A percentile compares a stretch with the other conserved stretches of the same genome.
Evolutionary conservation across 2,888 invertebrate species (phyloP).

Genomic region (Chrysomela aeneicollis): DNA sequence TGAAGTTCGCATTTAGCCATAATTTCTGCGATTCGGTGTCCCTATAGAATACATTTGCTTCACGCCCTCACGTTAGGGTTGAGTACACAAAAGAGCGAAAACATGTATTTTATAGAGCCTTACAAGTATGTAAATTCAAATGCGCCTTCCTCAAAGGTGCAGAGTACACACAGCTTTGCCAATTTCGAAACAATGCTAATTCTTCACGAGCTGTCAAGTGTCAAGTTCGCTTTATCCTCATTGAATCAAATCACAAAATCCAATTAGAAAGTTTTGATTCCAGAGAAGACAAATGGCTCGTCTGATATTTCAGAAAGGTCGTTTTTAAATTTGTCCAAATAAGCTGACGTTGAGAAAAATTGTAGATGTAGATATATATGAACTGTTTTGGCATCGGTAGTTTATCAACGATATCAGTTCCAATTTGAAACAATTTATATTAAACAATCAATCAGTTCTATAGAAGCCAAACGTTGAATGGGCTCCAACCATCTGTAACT

Average conservation of each 20-base stretch:
- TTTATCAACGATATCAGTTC: neutral
- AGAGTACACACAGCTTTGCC: neutral
- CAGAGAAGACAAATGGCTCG: slow-evolving; percentile 3
- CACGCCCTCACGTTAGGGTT: neutral
- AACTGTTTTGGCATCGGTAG: neutral
- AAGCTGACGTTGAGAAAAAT: neutral
- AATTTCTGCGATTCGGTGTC: neutral
- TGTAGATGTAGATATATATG: no score
- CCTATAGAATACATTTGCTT: neutral
- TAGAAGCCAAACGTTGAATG: neutral
- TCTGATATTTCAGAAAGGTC: slow-evolving; percentile 8
- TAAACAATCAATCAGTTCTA: neutral
- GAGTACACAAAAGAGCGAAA: neutral
- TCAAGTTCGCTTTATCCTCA: neutral
- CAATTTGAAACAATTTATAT: neutral
- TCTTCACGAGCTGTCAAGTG: slow-evolving; percentile 13
- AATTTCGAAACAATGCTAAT: slow-evolving; percentile 14
- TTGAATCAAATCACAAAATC: slow-evolving; percentile 7
- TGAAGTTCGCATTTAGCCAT: neutral
- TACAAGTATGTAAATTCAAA: neutral
- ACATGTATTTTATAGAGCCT: neutral
- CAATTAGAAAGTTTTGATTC: slow-evolving; percentile 19
- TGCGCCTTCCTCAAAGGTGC: neutral
- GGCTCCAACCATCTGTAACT: slow-evolving; percentile 3
- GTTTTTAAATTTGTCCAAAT: neutral